A percentile compares a stretch with the other conserved stretches of the same genome.
These are phyloP conservation scores for Chorisops tibialis DNA, from an alignment of 2,888 invertebrate species.

Conservation along the genomic window DNA sequence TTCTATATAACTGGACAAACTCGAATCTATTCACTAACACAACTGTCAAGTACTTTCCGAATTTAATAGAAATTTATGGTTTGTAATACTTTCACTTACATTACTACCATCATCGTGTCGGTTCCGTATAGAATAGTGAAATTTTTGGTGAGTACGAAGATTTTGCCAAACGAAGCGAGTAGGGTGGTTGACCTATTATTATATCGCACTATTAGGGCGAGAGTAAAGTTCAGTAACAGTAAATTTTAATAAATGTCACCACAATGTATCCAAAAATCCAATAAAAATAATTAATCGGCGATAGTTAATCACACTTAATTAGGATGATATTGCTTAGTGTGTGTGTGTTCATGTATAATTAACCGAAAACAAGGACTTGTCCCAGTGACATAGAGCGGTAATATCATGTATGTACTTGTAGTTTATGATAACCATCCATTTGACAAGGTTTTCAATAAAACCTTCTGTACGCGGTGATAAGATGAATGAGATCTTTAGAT, in stretches of 20 bases:
- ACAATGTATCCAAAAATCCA: conserved; percentile 27
- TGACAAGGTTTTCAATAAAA: conserved; percentile 27
- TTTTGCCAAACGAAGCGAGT: no score
- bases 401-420: neutral
- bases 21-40: conserved; percentile 6
- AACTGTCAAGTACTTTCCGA: conserved; percentile 16
- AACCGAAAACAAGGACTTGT: conserved; percentile 10
- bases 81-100: conserved; percentile 7
- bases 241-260: conserved; percentile 29
- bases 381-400: conserved; percentile 15
- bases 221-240: conserved; percentile 19
- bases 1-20: neutral
- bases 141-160: neutral
- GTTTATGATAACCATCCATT: conserved; percentile 27
- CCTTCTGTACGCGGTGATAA: conserved; percentile 11
- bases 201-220: neutral
- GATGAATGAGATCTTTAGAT: conserved; percentile 13
- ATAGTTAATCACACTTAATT: conserved; percentile 32
- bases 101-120: neutral
- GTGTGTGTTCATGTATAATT: conserved; percentile 17
- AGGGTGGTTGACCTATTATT: neutral
- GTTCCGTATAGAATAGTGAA: neutral
- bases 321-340: conserved; percentile 26
- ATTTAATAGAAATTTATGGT: conserved; percentile 23
- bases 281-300: conserved; percentile 31